Conservation (phyloP, 2,113 vertebrate genomes). For the Dendropsophus ebraccatus region DNA sequence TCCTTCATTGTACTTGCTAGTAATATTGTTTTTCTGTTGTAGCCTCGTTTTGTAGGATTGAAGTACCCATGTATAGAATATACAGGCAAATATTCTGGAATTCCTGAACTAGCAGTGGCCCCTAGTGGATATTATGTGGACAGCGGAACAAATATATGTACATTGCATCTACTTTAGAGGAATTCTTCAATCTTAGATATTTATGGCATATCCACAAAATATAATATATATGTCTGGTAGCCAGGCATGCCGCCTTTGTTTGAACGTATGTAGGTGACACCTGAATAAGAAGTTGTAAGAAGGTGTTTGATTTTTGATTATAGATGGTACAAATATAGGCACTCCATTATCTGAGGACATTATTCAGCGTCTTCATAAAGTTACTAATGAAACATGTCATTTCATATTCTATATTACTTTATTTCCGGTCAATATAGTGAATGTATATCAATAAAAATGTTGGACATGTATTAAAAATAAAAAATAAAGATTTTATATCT, state of each 20-base stretch:
- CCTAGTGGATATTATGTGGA: slow-evolving; percentile 1
- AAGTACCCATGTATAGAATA: not conserved
- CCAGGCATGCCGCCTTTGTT: not conserved
- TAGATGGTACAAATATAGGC: too few relatives aligned
- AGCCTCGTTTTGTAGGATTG: not conserved
- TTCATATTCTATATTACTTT: too few relatives aligned
- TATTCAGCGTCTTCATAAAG: too few relatives aligned
- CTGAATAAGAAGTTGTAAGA: not conserved
- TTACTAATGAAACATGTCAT: too few relatives aligned
- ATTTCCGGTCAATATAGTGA: too few relatives aligned
- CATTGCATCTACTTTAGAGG: not conserved
- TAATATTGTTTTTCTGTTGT: not conserved
- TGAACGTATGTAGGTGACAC: not conserved
- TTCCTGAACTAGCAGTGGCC: not conserved
- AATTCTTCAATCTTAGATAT: too few relatives aligned
- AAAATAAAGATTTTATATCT: too few relatives aligned
- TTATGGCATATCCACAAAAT: too few relatives aligned
- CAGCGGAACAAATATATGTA: not conserved
- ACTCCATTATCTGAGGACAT: too few relatives aligned
- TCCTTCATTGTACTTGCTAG: not conserved
- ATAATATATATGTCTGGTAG: not conserved
- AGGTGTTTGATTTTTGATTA: too few relatives aligned
- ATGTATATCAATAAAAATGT: too few relatives aligned
- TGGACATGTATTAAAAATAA: too few relatives aligned
- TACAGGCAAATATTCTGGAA: not conserved